Percentiles rank a stretch among this genome's conserved stretches.
Evolutionary conservation across 1,140 invertebrate genomes (phyloP).

Genomic region (Zeugodacus cucurbitae): DNA sequence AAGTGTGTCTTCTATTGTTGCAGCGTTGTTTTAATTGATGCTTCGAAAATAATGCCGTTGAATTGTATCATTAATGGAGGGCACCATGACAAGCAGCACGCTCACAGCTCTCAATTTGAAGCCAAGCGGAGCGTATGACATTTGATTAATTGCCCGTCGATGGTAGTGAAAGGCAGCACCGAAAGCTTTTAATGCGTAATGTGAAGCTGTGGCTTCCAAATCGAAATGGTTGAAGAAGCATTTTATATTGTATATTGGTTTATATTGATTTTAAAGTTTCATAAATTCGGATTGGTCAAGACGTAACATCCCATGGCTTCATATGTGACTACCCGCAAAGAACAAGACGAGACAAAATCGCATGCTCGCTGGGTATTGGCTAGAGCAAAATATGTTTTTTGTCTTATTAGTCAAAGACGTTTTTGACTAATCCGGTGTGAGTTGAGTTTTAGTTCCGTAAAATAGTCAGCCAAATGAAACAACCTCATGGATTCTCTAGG

Average conservation of each 20-base stretch:
- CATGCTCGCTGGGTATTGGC: no score
- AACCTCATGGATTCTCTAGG: no score
- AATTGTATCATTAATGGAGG: constrained; percentile 36
- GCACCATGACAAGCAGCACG: neutral
- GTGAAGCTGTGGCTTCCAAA: neutral
- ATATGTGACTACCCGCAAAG: no score
- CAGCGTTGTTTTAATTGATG: neutral
- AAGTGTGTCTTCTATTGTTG: neutral
- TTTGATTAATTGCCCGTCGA: neutral
- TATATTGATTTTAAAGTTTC: neutral
- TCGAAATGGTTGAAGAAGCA: neutral
- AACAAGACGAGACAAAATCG: no score
- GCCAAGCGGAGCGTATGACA: neutral
- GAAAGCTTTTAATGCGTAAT: neutral
- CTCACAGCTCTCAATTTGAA: neutral
- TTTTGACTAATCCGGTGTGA: no score
- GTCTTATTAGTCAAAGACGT: no score
- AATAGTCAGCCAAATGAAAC: no score
- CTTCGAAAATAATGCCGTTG: constrained; percentile 17
- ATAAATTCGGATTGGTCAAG: no score
- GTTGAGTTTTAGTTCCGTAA: no score
- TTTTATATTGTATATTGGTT: neutral
- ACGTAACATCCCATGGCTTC: no score
- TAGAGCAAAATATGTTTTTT: no score
- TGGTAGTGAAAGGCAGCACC: neutral